phyloP scores from a whole-genome alignment of 2,797 vertebrate genomes.

The Anniella stebbinsi region DNA sequence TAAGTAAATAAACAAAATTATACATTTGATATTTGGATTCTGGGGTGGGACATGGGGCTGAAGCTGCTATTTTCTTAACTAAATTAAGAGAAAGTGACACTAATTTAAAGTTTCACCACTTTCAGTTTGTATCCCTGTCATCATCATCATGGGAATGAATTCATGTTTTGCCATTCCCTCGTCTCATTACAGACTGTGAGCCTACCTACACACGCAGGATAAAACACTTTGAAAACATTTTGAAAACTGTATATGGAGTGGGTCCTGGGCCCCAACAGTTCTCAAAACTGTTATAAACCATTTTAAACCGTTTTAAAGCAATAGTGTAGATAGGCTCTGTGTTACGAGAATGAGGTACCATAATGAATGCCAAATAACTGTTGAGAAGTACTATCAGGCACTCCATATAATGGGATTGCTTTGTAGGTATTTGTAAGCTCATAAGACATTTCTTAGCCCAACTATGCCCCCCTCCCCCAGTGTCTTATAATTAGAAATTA shows the following conservation, averaged over 20 bases:
- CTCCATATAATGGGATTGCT: slow-evolving; percentile 17
- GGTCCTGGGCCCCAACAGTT: too few relatives aligned
- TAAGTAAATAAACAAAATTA: background rate
- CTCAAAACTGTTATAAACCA: too few relatives aligned
- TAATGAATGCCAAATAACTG: slow-evolving; percentile 14
- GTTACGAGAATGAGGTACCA: background rate
- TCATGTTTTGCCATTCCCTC: slow-evolving; percentile 41
- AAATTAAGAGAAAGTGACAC: slow-evolving; percentile 33
- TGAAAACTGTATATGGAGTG: too few relatives aligned
- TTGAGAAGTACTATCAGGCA: background rate
- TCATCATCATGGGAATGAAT: background rate
- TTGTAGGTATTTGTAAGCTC: too few relatives aligned
- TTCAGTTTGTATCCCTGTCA: slow-evolving; percentile 14
- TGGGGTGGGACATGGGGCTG: too few relatives aligned
- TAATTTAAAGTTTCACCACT: slow-evolving; percentile 30
- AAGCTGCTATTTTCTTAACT: background rate
- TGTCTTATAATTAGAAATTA: too few relatives aligned
- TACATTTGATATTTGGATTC: background rate
- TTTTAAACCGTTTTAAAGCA: too few relatives aligned
- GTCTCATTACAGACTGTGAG: slow-evolving; percentile 13
- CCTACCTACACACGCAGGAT: too few relatives aligned
- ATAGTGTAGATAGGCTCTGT: too few relatives aligned
- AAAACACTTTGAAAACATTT: too few relatives aligned
- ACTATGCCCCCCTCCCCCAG: too few relatives aligned
- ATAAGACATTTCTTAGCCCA: too few relatives aligned